A percentile compares a stretch with the other conserved stretches of the same genome.
Conservation (phyloP, 2,888 invertebrate genomes). For the Hemistola chrysoprasaria region DNA sequence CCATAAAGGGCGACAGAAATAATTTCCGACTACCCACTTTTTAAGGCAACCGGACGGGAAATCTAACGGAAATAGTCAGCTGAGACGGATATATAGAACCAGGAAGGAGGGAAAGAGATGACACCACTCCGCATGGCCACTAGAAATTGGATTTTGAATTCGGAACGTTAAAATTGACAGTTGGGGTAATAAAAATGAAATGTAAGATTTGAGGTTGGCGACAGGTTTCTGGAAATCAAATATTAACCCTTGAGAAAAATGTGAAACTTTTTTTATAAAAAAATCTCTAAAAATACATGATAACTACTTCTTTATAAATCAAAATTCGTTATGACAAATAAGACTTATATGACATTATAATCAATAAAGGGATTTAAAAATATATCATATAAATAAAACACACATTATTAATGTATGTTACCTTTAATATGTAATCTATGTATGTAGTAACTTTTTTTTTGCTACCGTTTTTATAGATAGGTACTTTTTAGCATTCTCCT, state of each 20-base stretch:
- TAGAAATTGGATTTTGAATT: constrained; percentile 23
- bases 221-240: constrained; percentile 7
- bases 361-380: too few species aligned
- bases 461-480: too few species aligned
- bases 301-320: too few species aligned
- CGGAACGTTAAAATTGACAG: constrained; percentile 22
- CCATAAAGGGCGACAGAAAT: constrained; percentile 58
- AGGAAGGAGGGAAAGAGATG: constrained; percentile 13
- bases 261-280: too few species aligned
- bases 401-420: too few species aligned
- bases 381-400: too few species aligned
- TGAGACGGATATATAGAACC: constrained; percentile 41
- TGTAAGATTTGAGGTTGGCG: constrained; percentile 12
- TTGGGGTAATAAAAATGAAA: constrained; percentile 25
- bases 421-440: too few species aligned
- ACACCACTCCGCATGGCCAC: constrained; percentile 11
- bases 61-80: constrained; percentile 75
- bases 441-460: too few species aligned
- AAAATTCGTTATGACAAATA: too few species aligned
- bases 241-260: not conserved
- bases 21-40: constrained; percentile 79
- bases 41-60: constrained; percentile 67
- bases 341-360: too few species aligned
- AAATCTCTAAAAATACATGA: too few species aligned
- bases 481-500: too few species aligned